A percentile compares a stretch with the other conserved stretches of the same genome.
phyloP scores from a whole-genome alignment of 64 coral and sea anemone species.

The Montipora foliosa region DNA sequence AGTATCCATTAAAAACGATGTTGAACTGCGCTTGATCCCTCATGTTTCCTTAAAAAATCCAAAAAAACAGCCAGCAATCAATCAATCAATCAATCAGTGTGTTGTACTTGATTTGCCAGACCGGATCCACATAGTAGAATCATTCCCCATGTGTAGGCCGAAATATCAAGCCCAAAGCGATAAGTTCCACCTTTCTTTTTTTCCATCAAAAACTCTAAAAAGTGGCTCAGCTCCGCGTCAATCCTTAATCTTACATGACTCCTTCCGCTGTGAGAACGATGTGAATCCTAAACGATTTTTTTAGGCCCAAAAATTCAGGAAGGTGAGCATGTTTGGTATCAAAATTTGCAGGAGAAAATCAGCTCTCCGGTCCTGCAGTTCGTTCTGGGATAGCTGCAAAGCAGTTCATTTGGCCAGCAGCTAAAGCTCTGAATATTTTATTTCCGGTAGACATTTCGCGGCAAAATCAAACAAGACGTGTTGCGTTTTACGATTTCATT shows the following conservation, averaged over 20 bases:
- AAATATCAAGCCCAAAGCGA: conserved; percentile 34
- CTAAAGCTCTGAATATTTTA: conserved; percentile 12
- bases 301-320: background rate
- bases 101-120: conserved; percentile 15
- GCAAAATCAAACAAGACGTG: conserved; percentile 37
- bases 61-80: background rate
- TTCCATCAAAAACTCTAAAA: conserved; percentile 51
- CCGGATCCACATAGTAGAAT: conserved; percentile 8
- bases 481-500: background rate
- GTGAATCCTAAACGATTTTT: background rate
- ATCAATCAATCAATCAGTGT: background rate
- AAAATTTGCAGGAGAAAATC: conserved; percentile 47
- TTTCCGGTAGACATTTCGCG: conserved; percentile 22
- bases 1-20: background rate
- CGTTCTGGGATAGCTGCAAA: conserved; percentile 44
- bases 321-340: conserved; percentile 44
- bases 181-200: conserved; percentile 41
- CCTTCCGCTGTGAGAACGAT: too few species aligned
- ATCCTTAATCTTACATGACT: too few species aligned
- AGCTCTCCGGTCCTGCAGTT: conserved; percentile 39
- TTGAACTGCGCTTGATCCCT: background rate
- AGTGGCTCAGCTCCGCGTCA: conserved; percentile 19
- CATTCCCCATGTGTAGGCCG: conserved; percentile 5
- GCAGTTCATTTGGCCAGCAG: conserved; percentile 17
- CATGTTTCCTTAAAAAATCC: background rate